Percentiles rank a stretch among this genome's conserved stretches.
Evolutionary conservation across 2,888 invertebrate species (phyloP).

Genomic region (Sphaeridia pumilis): DNA sequence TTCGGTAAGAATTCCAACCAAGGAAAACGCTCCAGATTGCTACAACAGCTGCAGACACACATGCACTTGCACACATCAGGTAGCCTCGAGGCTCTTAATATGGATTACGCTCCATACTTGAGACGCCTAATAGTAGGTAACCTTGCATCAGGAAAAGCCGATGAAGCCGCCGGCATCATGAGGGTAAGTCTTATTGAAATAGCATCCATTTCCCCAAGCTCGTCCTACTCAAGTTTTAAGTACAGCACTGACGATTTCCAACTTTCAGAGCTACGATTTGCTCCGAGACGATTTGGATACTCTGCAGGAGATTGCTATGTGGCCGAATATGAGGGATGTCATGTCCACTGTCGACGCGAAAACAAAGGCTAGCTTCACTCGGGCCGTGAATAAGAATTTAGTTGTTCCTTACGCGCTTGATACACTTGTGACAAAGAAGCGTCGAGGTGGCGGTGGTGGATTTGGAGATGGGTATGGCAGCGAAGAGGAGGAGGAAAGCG

Average conservation of each 20-base stretch:
- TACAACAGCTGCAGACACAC: constrained; percentile 77
- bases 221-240: too few relatives aligned
- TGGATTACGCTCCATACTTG: constrained; percentile 77
- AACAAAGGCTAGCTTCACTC: constrained; percentile 85
- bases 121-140: constrained; percentile 65
- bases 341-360: constrained; percentile 64
- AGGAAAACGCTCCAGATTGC: constrained; percentile 65
- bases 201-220: too few relatives aligned
- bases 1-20: constrained; percentile 85
- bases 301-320: constrained; percentile 68
- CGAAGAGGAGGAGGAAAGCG: constrained; percentile 37
- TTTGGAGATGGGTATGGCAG: constrained; percentile 40
- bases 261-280: constrained; percentile 70
- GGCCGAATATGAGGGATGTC: constrained; percentile 68
- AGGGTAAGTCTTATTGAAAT: constrained; percentile 43
- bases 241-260: too few relatives aligned
- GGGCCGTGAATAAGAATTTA: constrained; percentile 77
- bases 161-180: constrained; percentile 61
- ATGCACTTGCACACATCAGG: constrained; percentile 58
- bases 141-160: constrained; percentile 53
- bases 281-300: constrained; percentile 84
- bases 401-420: constrained; percentile 63
- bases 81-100: constrained; percentile 65
- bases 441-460: constrained; percentile 48
- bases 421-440: constrained; percentile 48